These are phyloP conservation scores for Gymnocephalus cernua DNA, from an alignment of 2,113 vertebrate genomes.

Conservation along the genomic window DNA sequence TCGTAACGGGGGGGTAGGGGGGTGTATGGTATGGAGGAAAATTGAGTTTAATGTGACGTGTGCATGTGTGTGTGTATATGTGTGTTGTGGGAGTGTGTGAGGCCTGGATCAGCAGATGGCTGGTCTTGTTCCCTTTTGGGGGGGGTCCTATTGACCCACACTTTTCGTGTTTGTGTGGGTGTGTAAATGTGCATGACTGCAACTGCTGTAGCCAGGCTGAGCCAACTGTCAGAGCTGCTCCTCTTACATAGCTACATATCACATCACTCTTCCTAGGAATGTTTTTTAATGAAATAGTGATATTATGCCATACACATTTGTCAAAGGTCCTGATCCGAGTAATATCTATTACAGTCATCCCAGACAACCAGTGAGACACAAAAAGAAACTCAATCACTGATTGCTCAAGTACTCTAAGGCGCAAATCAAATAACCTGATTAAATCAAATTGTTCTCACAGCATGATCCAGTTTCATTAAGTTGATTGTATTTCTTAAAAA, in stretches of 20 bases:
- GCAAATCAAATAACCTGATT: neutral
- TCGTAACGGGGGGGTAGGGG: neutral
- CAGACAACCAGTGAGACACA: neutral
- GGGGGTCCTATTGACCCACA: conserved; percentile 62
- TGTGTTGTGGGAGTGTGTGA: conserved; percentile 42
- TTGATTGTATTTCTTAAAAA: conserved; percentile 15
- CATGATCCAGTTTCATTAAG: conserved; percentile 8
- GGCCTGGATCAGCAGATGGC: conserved; percentile 70
- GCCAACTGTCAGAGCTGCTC: conserved; percentile 78
- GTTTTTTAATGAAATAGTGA: conserved; percentile 63
- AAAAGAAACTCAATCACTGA: neutral
- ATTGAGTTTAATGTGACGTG: conserved; percentile 46
- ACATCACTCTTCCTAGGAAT: conserved; percentile 50
- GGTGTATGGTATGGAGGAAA: conserved; percentile 57
- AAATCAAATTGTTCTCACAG: neutral
- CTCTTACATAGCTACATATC: conserved; percentile 65
- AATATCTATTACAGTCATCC: neutral
- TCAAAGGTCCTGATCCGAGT: conserved; percentile 29
- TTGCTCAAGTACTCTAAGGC: neutral
- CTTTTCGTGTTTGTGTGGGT: conserved; percentile 38
- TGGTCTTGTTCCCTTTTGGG: conserved; percentile 39
- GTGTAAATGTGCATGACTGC: conserved; percentile 48
- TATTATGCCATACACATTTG: conserved; percentile 26
- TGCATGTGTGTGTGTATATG: conserved; percentile 28
- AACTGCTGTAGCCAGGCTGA: conserved; percentile 67